Evolutionary conservation across 2,113 vertebrate species (phyloP).

Genomic region (Dicentrarchus labrax): DNA sequence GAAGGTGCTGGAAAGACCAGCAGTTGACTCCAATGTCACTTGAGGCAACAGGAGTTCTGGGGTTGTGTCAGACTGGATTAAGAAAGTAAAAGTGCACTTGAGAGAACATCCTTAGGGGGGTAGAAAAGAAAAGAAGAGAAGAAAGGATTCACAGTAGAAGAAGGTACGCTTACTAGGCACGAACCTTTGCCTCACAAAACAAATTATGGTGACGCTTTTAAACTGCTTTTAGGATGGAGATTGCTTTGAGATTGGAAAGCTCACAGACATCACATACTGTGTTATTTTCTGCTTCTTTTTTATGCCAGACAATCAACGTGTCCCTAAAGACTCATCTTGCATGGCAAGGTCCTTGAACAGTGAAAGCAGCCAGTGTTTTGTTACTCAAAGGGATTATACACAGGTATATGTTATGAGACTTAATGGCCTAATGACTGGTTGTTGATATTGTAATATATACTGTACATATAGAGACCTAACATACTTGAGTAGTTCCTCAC

Average conservation of each 20-base stretch:
- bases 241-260: conserved; percentile 17
- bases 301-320: neutral
- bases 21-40: neutral
- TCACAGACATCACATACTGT: conserved; percentile 11
- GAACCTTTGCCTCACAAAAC: conserved; percentile 11
- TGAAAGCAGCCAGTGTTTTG: conserved; percentile 15
- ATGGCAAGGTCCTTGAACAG: conserved; percentile 9
- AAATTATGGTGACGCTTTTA: conserved; percentile 6
- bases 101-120: neutral
- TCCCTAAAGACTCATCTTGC: conserved; percentile 13
- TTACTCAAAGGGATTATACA: conserved; percentile 5
- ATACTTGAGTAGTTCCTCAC: no score
- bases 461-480: neutral
- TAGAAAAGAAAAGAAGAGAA: no score
- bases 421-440: neutral
- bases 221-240: conserved; percentile 16
- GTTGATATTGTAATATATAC: neutral
- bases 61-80: neutral
- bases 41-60: neutral
- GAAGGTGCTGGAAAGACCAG: conserved; percentile 1
- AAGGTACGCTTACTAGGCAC: neutral
- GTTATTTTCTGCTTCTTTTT: conserved; percentile 7
- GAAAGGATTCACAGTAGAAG: neutral
- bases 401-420: neutral
- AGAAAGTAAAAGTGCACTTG: neutral